A percentile compares a stretch with the other conserved stretches of the same genome.
These are phyloP conservation scores for Sminthurinus aureus DNA, from an alignment of 2,888 invertebrate species.

Conservation along the genomic window DNA sequence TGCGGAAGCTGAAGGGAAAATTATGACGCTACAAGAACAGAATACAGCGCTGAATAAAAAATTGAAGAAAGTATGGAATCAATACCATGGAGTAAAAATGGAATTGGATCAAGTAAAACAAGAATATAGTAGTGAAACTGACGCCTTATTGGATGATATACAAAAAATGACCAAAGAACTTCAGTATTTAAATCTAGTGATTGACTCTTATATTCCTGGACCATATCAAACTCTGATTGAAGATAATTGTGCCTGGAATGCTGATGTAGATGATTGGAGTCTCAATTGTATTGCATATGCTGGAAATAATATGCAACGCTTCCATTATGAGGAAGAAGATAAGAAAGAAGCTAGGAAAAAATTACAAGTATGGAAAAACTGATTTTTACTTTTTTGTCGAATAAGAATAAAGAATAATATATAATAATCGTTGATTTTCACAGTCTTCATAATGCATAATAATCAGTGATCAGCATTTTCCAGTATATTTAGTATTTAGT, in stretches of 20 bases:
- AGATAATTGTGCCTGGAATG: conserved; percentile 94
- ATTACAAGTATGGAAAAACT: conserved; percentile 15
- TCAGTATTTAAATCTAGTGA: conserved; percentile 86
- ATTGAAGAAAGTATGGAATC: conserved; percentile 85
- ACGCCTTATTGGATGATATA: conserved; percentile 92
- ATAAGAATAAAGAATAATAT: not conserved
- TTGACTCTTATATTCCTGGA: conserved; percentile 91
- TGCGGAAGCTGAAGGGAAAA: conserved; percentile 92
- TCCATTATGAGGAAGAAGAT: conserved; percentile 60
- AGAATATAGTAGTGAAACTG: conserved; percentile 97
- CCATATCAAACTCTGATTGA: conserved; percentile 93
- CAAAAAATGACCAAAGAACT: conserved; percentile 88
- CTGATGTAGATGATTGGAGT: conserved; percentile 98
- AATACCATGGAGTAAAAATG: conserved; percentile 84
- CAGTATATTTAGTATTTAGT: not conserved
- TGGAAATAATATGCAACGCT: conserved; percentile 95
- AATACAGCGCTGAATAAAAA: conserved; percentile 91
- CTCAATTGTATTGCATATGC: conserved; percentile 97
- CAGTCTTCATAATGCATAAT: not conserved
- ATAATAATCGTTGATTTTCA: not conserved
- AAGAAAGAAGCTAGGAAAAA: conserved; percentile 47
- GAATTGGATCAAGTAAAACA: conserved; percentile 86
- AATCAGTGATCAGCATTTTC: too few species aligned
- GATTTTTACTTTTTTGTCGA: too few species aligned
- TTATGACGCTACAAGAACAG: conserved; percentile 94